phyloP scores from a whole-genome alignment of 2,113 vertebrate species.

The Scartelaos histophorus region DNA sequence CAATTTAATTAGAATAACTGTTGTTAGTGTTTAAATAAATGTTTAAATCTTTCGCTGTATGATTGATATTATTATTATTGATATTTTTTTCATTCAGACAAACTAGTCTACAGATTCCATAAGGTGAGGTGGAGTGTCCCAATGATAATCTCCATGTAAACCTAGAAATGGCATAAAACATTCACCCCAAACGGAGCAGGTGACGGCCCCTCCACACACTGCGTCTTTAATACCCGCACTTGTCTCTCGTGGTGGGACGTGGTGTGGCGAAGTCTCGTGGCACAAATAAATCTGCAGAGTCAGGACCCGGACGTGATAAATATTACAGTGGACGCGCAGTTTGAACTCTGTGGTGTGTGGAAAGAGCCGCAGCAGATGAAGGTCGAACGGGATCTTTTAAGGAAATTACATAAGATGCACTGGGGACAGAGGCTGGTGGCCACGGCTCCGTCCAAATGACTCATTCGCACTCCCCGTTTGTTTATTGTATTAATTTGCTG shows the following conservation, averaged over 20 bases:
- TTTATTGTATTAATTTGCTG: conserved; percentile 5
- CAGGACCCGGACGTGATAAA: conserved; percentile 24
- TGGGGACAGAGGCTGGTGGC: neutral
- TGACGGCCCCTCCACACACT: neutral
- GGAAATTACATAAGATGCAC: neutral
- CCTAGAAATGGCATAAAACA: too few species aligned
- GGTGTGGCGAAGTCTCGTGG: neutral
- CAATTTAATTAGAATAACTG: too few species aligned
- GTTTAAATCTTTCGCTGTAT: too few species aligned
- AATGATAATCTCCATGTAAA: too few species aligned
- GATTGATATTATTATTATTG: too few species aligned
- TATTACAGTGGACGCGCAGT: conserved; percentile 13
- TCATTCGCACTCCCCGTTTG: conserved; percentile 8
- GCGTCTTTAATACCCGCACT: neutral
- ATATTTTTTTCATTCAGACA: neutral
- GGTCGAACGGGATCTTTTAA: neutral
- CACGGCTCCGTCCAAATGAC: conserved; percentile 27
- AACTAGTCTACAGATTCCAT: too few species aligned
- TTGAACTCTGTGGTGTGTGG: conserved; percentile 1
- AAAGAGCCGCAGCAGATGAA: neutral
- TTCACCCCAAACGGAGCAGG: too few species aligned
- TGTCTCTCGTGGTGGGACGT: neutral
- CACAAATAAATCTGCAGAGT: neutral
- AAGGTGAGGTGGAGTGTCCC: too few species aligned
- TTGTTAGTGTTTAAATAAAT: too few species aligned